Percentiles rank a stretch among this genome's conserved stretches.
Conservation (phyloP, 2,888 invertebrate species). For the Exocentrus adspersus region DNA sequence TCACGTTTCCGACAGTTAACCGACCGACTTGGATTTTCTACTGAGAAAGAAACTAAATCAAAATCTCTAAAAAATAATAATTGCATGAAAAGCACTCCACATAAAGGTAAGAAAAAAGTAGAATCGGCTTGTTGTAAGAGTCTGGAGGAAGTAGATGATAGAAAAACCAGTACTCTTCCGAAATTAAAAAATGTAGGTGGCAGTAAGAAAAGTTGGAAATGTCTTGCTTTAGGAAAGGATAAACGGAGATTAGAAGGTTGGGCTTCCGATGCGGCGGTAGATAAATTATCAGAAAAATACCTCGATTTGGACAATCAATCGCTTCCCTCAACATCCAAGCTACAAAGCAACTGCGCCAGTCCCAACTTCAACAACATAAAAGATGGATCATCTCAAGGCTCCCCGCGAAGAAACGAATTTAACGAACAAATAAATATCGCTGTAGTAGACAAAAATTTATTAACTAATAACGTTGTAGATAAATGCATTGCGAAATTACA, state of each 20-base stretch:
- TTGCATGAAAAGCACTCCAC: conserved; percentile 43
- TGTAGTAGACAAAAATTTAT: conserved; percentile 22
- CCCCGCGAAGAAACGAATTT: conserved; percentile 35
- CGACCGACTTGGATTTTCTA: conserved; percentile 66
- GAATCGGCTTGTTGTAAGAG: conserved; percentile 55
- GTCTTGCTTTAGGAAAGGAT: conserved; percentile 58
- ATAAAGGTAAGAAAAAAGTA: conserved; percentile 51
- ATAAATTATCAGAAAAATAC: conserved; percentile 46
- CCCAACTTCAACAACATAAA: conserved; percentile 46
- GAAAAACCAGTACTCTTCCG: conserved; percentile 58
- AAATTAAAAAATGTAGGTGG: conserved; percentile 53
- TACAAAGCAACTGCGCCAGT: conserved; percentile 56
- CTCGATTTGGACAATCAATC: conserved; percentile 55
- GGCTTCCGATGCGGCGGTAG: conserved; percentile 56
- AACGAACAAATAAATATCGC: conserved; percentile 29
- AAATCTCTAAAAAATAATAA: conserved; percentile 55
- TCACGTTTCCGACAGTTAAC: conserved; percentile 67
- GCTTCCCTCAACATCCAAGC: conserved; percentile 59
- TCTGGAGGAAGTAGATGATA: conserved; percentile 53
- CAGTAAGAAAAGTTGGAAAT: conserved; percentile 59
- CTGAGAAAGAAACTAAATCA: conserved; percentile 62
- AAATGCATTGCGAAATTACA: conserved; percentile 48
- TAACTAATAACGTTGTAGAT: conserved; percentile 42
- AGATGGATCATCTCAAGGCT: conserved; percentile 29
- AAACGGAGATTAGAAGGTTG: conserved; percentile 56